Base-by-base conservation (phyloP, 2,797 vertebrate genomes). In the Chloroceryle amazona region DNA sequence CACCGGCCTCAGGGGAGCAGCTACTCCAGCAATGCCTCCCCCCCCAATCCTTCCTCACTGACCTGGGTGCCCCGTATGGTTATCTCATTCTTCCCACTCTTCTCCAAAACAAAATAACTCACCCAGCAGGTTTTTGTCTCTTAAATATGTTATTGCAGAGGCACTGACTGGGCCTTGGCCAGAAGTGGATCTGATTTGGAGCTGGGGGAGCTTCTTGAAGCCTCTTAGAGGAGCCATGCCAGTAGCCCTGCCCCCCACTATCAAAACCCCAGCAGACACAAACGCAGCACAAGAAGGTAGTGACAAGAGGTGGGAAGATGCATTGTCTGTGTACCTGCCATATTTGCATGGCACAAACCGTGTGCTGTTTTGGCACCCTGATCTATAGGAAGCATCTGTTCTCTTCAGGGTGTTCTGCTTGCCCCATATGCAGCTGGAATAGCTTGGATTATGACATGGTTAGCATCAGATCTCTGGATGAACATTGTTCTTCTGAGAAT, bases 281-380 rank as follows among this genome's bases (percentile, higher is more conserved):
- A 35, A 35, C 57, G 9, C 33, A 58, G 13, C 14, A 33, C 14
- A 10, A 62, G 37, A 75, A 89, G 26, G 13, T 6, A 67, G 13
- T 0, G 4, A 79, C 21, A 51, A 5, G 3, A 76, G 13, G 15
- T 14, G 66, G n/a, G 39, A 72, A 87, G 11, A 49, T 1, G 1
- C 11, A 6, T 26, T 39, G 5, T 66, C 47, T 74, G 49, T 25
- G 55, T n/a, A 21, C 19, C 66, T 60, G 19, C 1, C 7, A 3
- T 14, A 10, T 68, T 13, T 89, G 13, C 33, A 10, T 31, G 67
- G 9, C 46, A 76, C 6, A 66, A 72, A 61, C 7, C 47, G 0
- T 23, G 60, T 44, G 37, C 11, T 1, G 1, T 44, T 81, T 54
- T 72, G 35, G 21, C 12, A 54, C 10, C 3, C 16, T 70, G 55